Base-by-base conservation (phyloP, 1,140 invertebrate genomes). In the Hesperophylax magnus region DNA sequence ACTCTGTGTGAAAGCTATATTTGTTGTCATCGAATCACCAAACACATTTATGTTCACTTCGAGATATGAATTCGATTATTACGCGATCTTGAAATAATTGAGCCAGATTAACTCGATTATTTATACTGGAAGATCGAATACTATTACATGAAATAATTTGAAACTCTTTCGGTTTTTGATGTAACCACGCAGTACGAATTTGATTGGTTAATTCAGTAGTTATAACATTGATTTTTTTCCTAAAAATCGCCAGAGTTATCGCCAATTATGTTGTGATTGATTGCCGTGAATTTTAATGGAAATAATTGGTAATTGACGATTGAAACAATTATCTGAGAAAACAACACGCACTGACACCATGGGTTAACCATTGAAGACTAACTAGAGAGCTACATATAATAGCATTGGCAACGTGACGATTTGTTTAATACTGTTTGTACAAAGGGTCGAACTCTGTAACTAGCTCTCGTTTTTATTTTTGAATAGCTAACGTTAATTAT, bases 361-460 rank as follows among this genome's bases (percentile, higher is more conserved):
- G 39, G 39, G 31, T 67, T 65, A 67, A 34, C 63, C 9, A 17
- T n/a, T 67, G 63, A 34, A 67, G 63, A 67, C 63, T 67, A 31
- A 67, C 9, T 22, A 67, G 3, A 14, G 63, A 31, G 31, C 63
- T 22, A 8, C 39, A 47, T 47, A 14, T 47, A 47, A 11, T 67
- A 61, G 22, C 27, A 27, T 67, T 67, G 63, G 63, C 63, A 17
- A 34, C 63, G 15, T 27, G 27, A 67, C 24, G 22, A 67, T 34
- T 67, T 67, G 63, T 34, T 67, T 67, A 27, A 34, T 67, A 67
- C 7, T 27, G 39, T 47, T 47, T 47, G 22, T 34, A 27, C 27
- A 31, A 67, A 34, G 63, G 63, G 63, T 27, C 63, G 63, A 67
- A 67, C 63, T 67, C 22, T 17, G 27, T 27, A 4, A 14, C 18